phyloP scores from a whole-genome alignment of 1,140 invertebrate genomes.

The Holotrichia oblita region DNA sequence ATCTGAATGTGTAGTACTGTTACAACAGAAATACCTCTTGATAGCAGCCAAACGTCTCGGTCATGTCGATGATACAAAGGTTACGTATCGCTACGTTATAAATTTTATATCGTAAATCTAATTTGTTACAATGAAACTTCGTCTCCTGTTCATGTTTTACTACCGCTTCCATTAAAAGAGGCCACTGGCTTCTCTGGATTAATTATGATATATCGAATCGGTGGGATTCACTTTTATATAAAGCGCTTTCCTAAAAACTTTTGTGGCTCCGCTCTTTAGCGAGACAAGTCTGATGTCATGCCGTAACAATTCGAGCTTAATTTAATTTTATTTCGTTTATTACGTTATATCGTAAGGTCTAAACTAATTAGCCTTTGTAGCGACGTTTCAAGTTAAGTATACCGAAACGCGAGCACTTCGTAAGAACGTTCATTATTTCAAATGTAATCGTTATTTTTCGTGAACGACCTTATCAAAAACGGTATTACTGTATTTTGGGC shows the following conservation, averaged over 20 bases:
- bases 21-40: too few relatives aligned
- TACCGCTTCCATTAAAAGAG: slow-evolving; percentile 16
- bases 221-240: slow-evolving; percentile 22
- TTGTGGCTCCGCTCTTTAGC: background rate
- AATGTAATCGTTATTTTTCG: slow-evolving; percentile 27
- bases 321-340: background rate
- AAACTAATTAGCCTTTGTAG: background rate
- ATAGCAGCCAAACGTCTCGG: too few relatives aligned
- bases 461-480: background rate
- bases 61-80: too few relatives aligned
- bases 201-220: slow-evolving; percentile 19
- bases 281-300: background rate
- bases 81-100: too few relatives aligned
- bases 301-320: background rate
- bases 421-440: slow-evolving; percentile 17
- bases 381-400: background rate
- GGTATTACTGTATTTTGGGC: slow-evolving; percentile 18
- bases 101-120: slow-evolving; percentile 15
- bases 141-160: slow-evolving; percentile 3
- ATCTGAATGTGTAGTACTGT: too few relatives aligned
- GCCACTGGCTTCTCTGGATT: background rate
- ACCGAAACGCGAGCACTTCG: background rate
- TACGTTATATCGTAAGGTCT: background rate
- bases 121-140: background rate
- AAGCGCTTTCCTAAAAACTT: background rate